phyloP scores from a whole-genome alignment of 2,888 invertebrate species.

The Nomada ruficornis region DNA sequence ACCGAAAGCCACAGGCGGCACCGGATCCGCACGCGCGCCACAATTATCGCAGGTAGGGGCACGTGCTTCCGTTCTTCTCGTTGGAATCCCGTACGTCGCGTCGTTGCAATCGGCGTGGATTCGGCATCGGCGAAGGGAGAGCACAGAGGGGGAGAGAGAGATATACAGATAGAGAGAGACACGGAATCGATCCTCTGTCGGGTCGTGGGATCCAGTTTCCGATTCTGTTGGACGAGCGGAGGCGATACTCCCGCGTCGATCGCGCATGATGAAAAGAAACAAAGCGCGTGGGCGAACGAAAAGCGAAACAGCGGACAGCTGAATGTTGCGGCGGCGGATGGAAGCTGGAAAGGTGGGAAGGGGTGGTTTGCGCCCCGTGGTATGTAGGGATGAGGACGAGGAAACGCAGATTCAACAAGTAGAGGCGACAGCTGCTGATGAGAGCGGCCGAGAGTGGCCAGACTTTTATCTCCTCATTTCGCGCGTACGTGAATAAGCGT shows the following conservation, averaged over 20 bases:
- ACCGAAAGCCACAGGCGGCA: background rate
- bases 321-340: constrained; percentile 44
- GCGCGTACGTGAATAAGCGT: constrained; percentile 16
- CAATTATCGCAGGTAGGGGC: constrained; percentile 2
- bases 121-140: no score
- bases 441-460: constrained; percentile 68
- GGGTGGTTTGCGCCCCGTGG: constrained; percentile 12
- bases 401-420: constrained; percentile 77
- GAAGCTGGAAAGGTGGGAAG: constrained; percentile 26
- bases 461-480: constrained; percentile 65
- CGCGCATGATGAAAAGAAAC: constrained; percentile 35
- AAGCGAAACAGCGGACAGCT: constrained; percentile 61
- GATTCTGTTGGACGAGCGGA: constrained; percentile 9
- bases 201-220: constrained; percentile 7
- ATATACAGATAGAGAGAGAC: background rate
- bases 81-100: background rate
- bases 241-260: constrained; percentile 45
- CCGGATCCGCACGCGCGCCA: background rate
- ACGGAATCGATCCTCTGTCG: constrained; percentile 18
- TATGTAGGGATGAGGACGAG: constrained; percentile 50
- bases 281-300: constrained; percentile 48
- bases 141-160: no score
- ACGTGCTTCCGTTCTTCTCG: background rate
- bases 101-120: no score
- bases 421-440: constrained; percentile 79